phyloP scores from a whole-genome alignment of 30 jellyfish, hydroid and myxozoan genomes.

The Turritopsis dohrnii region DNA sequence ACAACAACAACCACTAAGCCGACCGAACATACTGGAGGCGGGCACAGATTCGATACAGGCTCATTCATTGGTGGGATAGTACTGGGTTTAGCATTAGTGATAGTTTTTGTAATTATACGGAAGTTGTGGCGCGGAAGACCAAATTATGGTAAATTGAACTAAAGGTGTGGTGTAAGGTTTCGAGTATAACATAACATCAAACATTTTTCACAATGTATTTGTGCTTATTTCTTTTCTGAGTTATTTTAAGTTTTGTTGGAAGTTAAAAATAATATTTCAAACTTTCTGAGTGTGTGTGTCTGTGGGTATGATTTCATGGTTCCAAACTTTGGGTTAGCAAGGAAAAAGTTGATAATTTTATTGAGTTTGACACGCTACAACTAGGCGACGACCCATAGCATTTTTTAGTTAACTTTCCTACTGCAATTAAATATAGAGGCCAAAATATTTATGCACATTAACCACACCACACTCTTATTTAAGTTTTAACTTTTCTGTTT shows the following conservation, averaged over 20 bases:
- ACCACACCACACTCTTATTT: background rate
- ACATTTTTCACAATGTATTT: background rate
- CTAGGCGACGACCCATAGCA: no score
- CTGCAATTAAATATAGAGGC: no score
- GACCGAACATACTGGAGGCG: conserved; percentile 19
- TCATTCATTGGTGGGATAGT: conserved; percentile 85
- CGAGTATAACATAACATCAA: background rate
- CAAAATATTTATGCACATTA: no score
- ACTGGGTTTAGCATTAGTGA: conserved; percentile 54
- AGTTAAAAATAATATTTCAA: no score
- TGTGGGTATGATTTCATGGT: no score
- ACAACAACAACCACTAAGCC: conserved; percentile 9
- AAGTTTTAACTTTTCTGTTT: background rate
- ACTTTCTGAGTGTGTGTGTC: no score
- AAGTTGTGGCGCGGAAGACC: conserved; percentile 11
- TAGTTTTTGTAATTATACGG: background rate
- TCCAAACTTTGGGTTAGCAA: no score
- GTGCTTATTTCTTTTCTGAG: background rate
- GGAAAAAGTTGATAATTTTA: no score
- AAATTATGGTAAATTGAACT: conserved; percentile 5
- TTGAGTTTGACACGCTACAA: no score
- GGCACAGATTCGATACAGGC: conserved; percentile 70
- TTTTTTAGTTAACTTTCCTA: no score
- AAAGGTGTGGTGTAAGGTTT: background rate
- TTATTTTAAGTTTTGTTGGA: background rate